Conservation (phyloP, 2,797 vertebrate genomes). For the Rhinophrynus dorsalis region DNA sequence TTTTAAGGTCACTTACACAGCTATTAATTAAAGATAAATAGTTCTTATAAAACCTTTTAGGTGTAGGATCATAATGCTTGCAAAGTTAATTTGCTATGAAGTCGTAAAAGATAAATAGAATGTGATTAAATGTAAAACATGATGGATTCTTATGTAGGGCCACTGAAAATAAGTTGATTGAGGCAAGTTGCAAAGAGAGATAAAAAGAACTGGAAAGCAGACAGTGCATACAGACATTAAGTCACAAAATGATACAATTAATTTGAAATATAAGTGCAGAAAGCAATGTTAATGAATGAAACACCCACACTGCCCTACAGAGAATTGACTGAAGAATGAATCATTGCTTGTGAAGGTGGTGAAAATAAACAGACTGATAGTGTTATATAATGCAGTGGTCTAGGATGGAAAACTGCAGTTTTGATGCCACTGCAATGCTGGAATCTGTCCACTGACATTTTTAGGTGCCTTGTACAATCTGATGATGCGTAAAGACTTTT, state of each 20-base stretch:
- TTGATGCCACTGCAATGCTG: background rate
- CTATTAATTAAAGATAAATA: constrained; percentile 41
- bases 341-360: background rate
- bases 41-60: constrained; percentile 33
- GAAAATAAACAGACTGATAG: constrained; percentile 12
- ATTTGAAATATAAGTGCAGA: background rate
- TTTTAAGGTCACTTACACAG: constrained; percentile 35
- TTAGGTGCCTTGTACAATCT: background rate
- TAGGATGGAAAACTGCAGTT: background rate
- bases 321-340: constrained; percentile 4
- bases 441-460: background rate
- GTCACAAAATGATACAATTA: constrained; percentile 11
- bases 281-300: constrained; percentile 11
- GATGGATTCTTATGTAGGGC: constrained; percentile 8
- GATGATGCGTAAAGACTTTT: background rate
- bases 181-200: background rate
- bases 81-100: constrained; percentile 38
- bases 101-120: constrained; percentile 37
- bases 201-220: background rate
- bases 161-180: background rate
- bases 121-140: constrained; percentile 21
- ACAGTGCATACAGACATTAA: background rate
- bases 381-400: constrained; percentile 8
- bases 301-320: constrained; percentile 11
- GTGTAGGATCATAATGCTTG: constrained; percentile 23